Conservation (phyloP, 2,888 invertebrate species). For the Epirrita christyi region DNA sequence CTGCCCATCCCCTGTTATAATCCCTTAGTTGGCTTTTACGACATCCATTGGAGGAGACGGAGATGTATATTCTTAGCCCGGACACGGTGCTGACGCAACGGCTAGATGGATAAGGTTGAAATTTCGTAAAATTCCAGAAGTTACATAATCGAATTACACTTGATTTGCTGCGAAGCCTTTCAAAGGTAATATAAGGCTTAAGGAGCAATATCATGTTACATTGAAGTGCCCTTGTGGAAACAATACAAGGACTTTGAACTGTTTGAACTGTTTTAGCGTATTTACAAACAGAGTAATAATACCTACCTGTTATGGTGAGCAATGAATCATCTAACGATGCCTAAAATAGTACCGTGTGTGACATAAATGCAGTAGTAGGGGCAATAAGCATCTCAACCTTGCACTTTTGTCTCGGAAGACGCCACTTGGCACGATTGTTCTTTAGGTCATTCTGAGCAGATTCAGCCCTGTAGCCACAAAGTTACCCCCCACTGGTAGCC, state of each 20-base stretch:
- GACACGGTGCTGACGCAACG: too few relatives aligned
- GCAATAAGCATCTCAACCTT: too few relatives aligned
- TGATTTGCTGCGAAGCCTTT: slow-evolving; percentile 17
- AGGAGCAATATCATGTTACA: slow-evolving; percentile 11
- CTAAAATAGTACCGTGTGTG: background rate
- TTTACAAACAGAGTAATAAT: slow-evolving; percentile 6
- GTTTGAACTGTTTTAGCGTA: slow-evolving; percentile 1
- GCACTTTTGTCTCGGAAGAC: too few relatives aligned
- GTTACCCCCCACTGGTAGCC: too few relatives aligned
- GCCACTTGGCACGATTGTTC: too few relatives aligned
- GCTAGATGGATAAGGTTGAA: slow-evolving; percentile 5
- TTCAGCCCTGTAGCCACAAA: too few relatives aligned
- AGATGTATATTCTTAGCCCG: too few relatives aligned
- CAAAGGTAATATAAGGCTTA: slow-evolving; percentile 15
- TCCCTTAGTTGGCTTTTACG: too few relatives aligned
- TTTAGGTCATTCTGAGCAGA: too few relatives aligned
- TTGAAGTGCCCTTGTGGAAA: slow-evolving; percentile 2
- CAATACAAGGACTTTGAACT: slow-evolving; percentile 5
- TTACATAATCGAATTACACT: slow-evolving; percentile 12
- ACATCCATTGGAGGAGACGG: too few relatives aligned
- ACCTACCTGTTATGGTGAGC: background rate
- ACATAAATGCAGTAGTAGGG: too few relatives aligned
- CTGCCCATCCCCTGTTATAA: too few relatives aligned
- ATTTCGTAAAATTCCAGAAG: slow-evolving; percentile 12
- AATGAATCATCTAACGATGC: background rate